A percentile compares a stretch with the other conserved stretches of the same genome.
Evolutionary conservation across 1,140 invertebrate species (phyloP).

Genomic region (Megalopta genalis): DNA sequence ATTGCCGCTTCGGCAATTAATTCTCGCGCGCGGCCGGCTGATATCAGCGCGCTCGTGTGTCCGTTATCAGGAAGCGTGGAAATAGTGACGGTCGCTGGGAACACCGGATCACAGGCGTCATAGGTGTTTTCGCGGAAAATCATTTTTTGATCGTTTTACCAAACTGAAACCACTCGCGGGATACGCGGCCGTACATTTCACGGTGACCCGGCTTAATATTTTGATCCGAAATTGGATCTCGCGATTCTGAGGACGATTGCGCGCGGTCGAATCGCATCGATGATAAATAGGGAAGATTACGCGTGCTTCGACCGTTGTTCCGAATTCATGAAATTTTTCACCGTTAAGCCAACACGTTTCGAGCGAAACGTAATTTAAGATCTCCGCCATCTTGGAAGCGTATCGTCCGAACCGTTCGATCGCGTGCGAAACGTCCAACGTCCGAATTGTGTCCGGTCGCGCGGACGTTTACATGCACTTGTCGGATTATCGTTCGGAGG

Average conservation of each 20-base stretch:
- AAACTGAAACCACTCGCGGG: constrained; percentile 2
- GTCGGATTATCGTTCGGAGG: too few relatives aligned
- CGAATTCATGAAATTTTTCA: background rate
- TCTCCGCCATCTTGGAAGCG: background rate
- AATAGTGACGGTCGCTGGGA: constrained; percentile 37
- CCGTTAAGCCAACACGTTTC: background rate
- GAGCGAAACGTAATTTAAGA: background rate
- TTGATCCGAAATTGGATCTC: constrained; percentile 12
- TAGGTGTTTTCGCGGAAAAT: constrained; percentile 47
- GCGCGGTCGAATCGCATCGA: background rate
- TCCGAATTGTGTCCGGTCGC: too few relatives aligned
- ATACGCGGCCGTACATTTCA: background rate
- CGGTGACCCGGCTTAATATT: constrained; percentile 15
- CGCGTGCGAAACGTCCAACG: too few relatives aligned
- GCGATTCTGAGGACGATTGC: background rate
- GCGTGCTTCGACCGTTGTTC: background rate
- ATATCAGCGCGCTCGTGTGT: constrained; percentile 34
- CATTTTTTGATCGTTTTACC: constrained; percentile 47
- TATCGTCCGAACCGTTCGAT: too few relatives aligned
- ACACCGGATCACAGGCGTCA: constrained; percentile 21
- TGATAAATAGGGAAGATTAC: constrained; percentile 1
- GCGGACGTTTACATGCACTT: too few relatives aligned
- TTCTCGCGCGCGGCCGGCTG: constrained; percentile 28
- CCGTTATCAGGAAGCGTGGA: constrained; percentile 44
- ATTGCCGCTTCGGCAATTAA: constrained; percentile 51